Conservation (phyloP, 1,140 invertebrate genomes). For the Drosophila melanica region DNA sequence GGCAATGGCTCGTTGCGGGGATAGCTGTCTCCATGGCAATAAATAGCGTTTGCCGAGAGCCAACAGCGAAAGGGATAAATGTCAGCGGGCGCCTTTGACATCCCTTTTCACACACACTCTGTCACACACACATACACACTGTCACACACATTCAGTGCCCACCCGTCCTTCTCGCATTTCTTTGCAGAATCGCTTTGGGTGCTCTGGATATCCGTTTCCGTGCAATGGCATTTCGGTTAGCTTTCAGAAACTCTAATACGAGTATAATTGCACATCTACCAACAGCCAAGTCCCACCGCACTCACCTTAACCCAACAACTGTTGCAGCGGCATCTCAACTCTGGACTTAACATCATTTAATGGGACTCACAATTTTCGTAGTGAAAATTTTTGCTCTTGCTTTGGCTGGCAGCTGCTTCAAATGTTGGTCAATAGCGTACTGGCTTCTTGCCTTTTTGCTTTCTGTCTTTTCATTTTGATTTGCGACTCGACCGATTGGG, state of each 20-base stretch:
- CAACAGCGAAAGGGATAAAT: slow-evolving; percentile 15
- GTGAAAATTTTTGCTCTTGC: neutral
- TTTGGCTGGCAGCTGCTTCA: slow-evolving; percentile 25
- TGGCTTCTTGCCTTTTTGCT: slow-evolving; percentile 14
- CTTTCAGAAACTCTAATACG: slow-evolving; percentile 53
- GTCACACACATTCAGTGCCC: slow-evolving; percentile 9
- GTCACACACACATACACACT: neutral
- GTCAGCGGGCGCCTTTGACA: slow-evolving; percentile 30
- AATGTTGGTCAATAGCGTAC: slow-evolving; percentile 69
- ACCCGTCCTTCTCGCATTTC: neutral
- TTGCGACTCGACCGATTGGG: slow-evolving; percentile 18
- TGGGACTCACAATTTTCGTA: slow-evolving; percentile 12
- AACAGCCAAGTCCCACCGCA: neutral
- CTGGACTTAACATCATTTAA: slow-evolving; percentile 15
- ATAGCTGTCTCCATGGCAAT: slow-evolving; percentile 53
- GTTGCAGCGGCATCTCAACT: slow-evolving; percentile 24
- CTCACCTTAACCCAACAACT: slow-evolving; percentile 33
- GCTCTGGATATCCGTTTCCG: slow-evolving; percentile 54
- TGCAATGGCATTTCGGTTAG: slow-evolving; percentile 48
- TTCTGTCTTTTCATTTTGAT: slow-evolving; percentile 18
- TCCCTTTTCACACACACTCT: slow-evolving; percentile 52
- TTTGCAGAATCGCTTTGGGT: slow-evolving; percentile 20
- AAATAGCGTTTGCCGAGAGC: slow-evolving; percentile 43
- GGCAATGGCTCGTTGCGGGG: slow-evolving; percentile 26
- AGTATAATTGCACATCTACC: slow-evolving; percentile 57